Conservation (phyloP, 2,797 vertebrate genomes). For the Platalea minor region DNA sequence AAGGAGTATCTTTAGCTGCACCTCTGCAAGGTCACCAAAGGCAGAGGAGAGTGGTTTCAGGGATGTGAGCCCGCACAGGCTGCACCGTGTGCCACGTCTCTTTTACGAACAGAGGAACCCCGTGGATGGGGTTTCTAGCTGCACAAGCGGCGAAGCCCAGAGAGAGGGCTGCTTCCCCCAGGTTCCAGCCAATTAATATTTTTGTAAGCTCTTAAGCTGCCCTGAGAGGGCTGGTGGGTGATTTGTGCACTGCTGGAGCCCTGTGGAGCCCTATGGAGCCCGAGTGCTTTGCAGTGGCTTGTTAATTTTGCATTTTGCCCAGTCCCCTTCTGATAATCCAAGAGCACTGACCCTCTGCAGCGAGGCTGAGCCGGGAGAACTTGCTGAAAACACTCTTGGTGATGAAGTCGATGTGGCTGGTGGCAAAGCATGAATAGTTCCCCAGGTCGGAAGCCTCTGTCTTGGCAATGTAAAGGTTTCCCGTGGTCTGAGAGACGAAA, state of each 20-base stretch:
- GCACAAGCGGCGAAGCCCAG: neutral
- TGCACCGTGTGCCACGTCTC: neutral
- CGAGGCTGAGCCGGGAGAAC: conserved; percentile 84
- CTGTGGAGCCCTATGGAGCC: neutral
- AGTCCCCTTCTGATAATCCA: fast-evolving
- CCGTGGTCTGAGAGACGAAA: conserved; percentile 94
- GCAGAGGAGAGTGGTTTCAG: neutral
- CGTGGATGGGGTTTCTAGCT: neutral
- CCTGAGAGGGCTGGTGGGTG: neutral
- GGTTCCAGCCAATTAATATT: neutral
- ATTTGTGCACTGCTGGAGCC: neutral
- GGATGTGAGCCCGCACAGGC: neutral
- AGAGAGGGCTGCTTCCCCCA: neutral
- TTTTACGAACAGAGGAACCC: neutral
- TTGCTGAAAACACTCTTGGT: conserved; percentile 97
- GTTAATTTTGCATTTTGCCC: neutral
- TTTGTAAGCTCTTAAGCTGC: neutral
- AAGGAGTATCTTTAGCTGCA: neutral
- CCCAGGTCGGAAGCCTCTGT: conserved; percentile 87
- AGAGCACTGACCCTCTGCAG: conserved; percentile 82
- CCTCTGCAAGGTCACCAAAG: neutral
- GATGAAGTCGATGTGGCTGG: conserved; percentile 91
- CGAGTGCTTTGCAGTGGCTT: fast-evolving
- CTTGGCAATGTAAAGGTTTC: conserved; percentile 91
- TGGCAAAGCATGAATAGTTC: conserved; percentile 93